Conservation (phyloP, 1,140 invertebrate species). For the Lepidurus packardi region DNA sequence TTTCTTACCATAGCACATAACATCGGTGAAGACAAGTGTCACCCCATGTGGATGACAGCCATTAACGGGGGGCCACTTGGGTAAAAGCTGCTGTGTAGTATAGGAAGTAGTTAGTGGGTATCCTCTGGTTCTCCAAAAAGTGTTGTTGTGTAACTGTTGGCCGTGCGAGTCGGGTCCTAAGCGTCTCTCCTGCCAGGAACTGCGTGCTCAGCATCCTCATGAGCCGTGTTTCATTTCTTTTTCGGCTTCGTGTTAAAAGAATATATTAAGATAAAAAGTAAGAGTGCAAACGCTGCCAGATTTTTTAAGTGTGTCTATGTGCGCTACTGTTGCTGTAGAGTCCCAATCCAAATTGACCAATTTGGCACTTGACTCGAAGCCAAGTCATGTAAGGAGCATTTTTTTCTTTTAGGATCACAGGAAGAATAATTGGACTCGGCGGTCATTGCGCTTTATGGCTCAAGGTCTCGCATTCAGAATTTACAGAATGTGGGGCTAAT, state of each 20-base stretch:
- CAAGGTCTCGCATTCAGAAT: not conserved
- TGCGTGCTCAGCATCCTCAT: constrained; percentile 9
- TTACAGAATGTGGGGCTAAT: constrained; percentile 1
- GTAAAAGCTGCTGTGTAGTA: not conserved
- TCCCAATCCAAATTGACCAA: not conserved
- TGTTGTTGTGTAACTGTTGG: constrained; percentile 10
- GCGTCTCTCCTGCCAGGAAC: constrained; percentile 4
- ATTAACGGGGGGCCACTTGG: constrained; percentile 11
- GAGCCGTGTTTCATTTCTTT: not conserved
- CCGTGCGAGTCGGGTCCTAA: not conserved
- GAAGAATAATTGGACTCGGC: not conserved
- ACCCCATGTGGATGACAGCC: constrained; percentile 16
- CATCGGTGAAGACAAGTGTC: constrained; percentile 15
- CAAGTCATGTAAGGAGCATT: not conserved
- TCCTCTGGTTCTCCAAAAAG: not conserved
- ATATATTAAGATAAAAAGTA: not conserved
- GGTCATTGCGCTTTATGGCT: not conserved
- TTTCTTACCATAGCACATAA: constrained; percentile 4
- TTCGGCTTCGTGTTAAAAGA: not conserved
- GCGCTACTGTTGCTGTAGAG: not conserved
- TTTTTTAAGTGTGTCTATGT: not conserved
- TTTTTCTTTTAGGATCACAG: not conserved
- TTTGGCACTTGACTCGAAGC: not conserved
- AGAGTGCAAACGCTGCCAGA: constrained; percentile 9
- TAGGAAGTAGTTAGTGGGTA: not conserved